Base-by-base conservation (phyloP, 2,888 invertebrate genomes). In the Uloborus plumipes region DNA sequence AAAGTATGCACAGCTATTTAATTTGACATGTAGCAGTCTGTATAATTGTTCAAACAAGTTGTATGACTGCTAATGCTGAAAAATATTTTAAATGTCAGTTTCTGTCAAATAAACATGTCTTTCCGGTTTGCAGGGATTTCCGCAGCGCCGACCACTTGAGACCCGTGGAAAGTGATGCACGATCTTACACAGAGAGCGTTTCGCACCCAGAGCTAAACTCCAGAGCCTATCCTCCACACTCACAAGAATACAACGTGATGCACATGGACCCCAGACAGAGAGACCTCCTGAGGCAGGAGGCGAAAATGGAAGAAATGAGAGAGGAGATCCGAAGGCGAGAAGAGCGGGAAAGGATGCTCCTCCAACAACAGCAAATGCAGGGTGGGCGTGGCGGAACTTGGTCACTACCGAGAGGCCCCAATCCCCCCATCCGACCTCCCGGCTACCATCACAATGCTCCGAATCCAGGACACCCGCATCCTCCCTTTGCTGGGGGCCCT, bases 281-380 rank as follows among this genome's bases (percentile, higher is more conserved):
- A 50, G 89, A 89, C 84, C 86, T 88, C 20, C 86, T 88, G 31
- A 87, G 88, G 58, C 87, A 88, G 74, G 88, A 88, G 73, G 87
- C 88, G 18, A 87, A 87, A 69, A 87, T 87, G 87, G 86, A 87
- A 6, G 95, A 95, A 89, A 94, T 95, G 94, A 93, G 94, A 3
- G 94, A 95, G 87, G 94, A 95, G 88, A 93, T 94, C 14, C 89
- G 93, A 82, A 89, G 94, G 65, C 88, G 93, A 20, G 88, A 88
- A 78, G 88, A 88, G 64, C 84, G 88, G 20, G 84, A 81, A 69
- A 61, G 83, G 16, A 65, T 65, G 1, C 31, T 79, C 15, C 69
- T 84, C 7, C 83, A 82, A 22, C 71, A 83, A 47, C 85, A 85
- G n/a, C 85, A 85, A 22, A 72, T 73, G 64, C 81, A 78, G 20